Base-by-base conservation (phyloP, 2,797 vertebrate genomes). In the Phrynocephalus guinanensis region DNA sequence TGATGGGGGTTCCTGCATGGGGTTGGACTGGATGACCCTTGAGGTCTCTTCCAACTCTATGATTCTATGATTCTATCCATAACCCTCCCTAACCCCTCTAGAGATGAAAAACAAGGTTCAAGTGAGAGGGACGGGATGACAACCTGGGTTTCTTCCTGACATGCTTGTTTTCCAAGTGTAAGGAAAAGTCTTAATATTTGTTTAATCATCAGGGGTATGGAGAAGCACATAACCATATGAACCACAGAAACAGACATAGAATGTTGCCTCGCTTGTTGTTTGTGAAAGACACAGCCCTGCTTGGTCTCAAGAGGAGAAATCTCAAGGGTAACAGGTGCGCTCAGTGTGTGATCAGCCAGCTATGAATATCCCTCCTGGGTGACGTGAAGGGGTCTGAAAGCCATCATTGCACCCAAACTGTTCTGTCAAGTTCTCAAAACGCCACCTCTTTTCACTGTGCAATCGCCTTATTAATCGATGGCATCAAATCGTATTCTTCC, bases 401-500 rank as follows among this genome's bases (percentile, higher is more conserved):
- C 67, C 1, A 0, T 4, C 50, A 33, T 24, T 56, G 24, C 79
- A 80, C 92, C 81, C 0, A 0, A 38, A 68, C 4, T 4, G 82
- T 56, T 89, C 88, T 63, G 89, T 86, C 63, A 88, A 84, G 83
- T 66, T 91, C 89, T 87, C n/a, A 44, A 84, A 83, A 96, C 95
- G 95, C 94, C 95, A 15, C 30, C 67, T 52, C 33, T 73, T 38
- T 56, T 63, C 38, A 56, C 15, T 96, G 93, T 91, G 79, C 94
- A 94, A 96, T 76, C 20, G 95, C 95, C 96, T 95, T 60, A 81
- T 91, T 95, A 94, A 96, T 94, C 95, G 95, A 93, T 88, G 90
- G 96, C 95, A 96, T 97, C 96, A 97, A 97, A 98, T 98, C 38
- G 5, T 98, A 98, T 98, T 98, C 98, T 97, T 96, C 97, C 96